Conservation (phyloP, 2,113 vertebrate species). For the cattle (Bos taurus) region DNA sequence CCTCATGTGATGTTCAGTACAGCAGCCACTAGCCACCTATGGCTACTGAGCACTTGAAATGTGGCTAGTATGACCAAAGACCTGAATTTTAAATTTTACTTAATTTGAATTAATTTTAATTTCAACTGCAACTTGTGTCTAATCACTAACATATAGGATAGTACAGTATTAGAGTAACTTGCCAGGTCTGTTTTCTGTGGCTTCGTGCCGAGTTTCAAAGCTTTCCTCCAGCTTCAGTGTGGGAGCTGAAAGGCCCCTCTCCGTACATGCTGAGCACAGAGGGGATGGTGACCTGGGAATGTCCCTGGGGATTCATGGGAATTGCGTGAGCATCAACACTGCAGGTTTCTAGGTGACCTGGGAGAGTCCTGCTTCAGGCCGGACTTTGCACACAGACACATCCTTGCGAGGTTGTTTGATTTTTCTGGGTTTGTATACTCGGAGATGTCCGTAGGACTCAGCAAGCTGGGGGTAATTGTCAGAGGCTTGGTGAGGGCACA, state of each 20-base stretch:
- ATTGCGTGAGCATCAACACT: not conserved
- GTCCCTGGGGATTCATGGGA: not conserved
- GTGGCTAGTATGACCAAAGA: not conserved
- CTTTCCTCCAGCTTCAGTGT: not conserved
- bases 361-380: not conserved
- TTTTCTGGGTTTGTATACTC: not conserved
- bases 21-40: not conserved
- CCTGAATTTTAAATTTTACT: not conserved
- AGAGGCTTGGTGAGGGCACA: not conserved
- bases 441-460: not conserved
- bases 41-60: not conserved
- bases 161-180: not conserved
- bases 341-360: not conserved
- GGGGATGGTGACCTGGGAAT: not conserved
- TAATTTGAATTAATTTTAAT: not conserved
- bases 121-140: not conserved
- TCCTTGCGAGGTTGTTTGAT: not conserved
- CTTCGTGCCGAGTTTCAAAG: not conserved
- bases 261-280: not conserved
- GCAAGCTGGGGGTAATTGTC: not conserved
- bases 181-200: not conserved
- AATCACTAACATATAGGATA: not conserved
- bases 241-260: not conserved
- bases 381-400: not conserved
- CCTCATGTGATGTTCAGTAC: accelerated